Evolutionary conservation across 1,140 invertebrate species (phyloP), one percentile per base, ranked within the genome.

Genomic region (Zaprionus capensis): DNA sequence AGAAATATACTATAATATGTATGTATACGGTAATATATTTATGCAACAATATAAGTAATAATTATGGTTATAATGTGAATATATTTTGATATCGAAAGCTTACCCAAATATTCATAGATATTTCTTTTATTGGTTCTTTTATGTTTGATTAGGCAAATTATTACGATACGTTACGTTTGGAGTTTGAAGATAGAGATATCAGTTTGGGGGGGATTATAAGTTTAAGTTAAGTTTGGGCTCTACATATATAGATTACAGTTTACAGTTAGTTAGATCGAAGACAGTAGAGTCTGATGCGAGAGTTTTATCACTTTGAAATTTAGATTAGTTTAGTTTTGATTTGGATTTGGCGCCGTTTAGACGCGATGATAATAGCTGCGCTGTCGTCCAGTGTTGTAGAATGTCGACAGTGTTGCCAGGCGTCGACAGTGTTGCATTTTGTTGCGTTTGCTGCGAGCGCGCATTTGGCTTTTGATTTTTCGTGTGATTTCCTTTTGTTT

Each of bases 81-180:
- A 57, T 36, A 20, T 66, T 66, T 56, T 62, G 41, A 6, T 59
- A 51, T 41, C 56, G 5, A 34, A 4, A 51, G 36, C 82, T 92
- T 92, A 92, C 91, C 91, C 91, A 92, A 92, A 92, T 92, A 92
- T 92, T 92, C 91, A 92, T 92, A 91, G 91, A 92, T 90, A 77
- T 55, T 82, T 78, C 62, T 65, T 88, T 87, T 63, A 68, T 56
- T 80, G 61, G 62, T 72, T 67, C 41, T 61, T 34, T 34, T 64
- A 55, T 75, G 49, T 41, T 78, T 46, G 57, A 6, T 80, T 72
- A 57, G 74, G 75, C 81, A 75, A 88, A 73, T 58, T 82, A 71
- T 64, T 51, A 28, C 57, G 38, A 57, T 57, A 57, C n/a, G 56
- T 72, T 59, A 64, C 41, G 41, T 78, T 61, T 49, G 15, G 31